Evolutionary conservation across 1,140 invertebrate species (phyloP).

Genomic region (Marisa cornuarietis): DNA sequence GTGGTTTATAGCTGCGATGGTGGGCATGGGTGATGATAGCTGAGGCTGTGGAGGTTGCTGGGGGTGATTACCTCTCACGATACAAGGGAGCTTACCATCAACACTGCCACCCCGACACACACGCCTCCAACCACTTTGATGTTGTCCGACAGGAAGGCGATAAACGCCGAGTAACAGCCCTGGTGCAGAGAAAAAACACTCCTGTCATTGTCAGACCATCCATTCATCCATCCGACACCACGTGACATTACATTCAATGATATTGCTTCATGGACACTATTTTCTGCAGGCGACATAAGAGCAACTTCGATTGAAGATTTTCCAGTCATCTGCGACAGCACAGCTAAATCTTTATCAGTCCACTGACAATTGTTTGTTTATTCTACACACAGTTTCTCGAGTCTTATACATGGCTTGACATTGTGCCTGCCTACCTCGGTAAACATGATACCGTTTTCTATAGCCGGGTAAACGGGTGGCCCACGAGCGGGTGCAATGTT

Average conservation of each 20-base stretch:
- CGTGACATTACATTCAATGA: not conserved
- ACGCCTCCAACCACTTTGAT: constrained; percentile 34
- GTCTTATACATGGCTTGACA: too few species aligned
- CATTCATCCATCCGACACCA: not conserved
- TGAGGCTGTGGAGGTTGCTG: not conserved
- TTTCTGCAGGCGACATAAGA: too few species aligned
- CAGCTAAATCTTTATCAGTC: too few species aligned
- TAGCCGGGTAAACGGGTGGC: constrained; percentile 31
- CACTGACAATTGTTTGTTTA: too few species aligned
- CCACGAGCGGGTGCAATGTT: constrained; percentile 29
- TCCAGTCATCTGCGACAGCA: too few species aligned
- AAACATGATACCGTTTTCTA: constrained; percentile 37
- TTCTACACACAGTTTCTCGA: too few species aligned
- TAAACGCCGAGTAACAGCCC: constrained; percentile 39
- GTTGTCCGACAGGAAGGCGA: constrained; percentile 31
- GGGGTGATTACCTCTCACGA: too few species aligned
- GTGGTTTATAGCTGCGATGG: not conserved
- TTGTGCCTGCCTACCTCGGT: constrained; percentile 28
- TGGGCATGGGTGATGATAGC: not conserved
- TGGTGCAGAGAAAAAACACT: constrained; percentile 6
- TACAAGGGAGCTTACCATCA: constrained; percentile 30
- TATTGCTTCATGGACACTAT: not conserved
- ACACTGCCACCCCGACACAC: constrained; percentile 25
- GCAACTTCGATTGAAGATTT: too few species aligned
- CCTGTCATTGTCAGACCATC: constrained; percentile 1